A percentile compares a stretch with the other conserved stretches of the same genome.
Conservation (phyloP, 2,888 invertebrate species). For the Drosophila colorata region DNA sequence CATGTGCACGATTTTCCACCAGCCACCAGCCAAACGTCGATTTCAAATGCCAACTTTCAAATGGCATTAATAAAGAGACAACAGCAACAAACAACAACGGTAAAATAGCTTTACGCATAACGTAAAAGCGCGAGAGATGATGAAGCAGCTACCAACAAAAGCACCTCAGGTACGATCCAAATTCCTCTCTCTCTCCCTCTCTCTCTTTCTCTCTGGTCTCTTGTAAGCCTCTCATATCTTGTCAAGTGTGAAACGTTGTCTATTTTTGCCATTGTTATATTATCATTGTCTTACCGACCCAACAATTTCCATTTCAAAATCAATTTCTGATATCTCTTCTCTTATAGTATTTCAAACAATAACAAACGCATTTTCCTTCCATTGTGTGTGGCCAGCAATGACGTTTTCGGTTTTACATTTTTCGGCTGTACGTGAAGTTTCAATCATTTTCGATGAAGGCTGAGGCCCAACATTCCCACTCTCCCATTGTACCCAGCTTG, state of each 20-base stretch:
- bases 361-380: slow-evolving; percentile 43
- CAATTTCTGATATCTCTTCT: slow-evolving; percentile 70
- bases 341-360: slow-evolving; percentile 57
- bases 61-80: slow-evolving; percentile 74
- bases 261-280: slow-evolving; percentile 37
- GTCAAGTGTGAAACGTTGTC: slow-evolving; percentile 68
- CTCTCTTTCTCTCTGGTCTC: slow-evolving; percentile 12
- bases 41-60: slow-evolving; percentile 78
- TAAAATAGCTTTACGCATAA: slow-evolving; percentile 50
- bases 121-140: slow-evolving; percentile 34
- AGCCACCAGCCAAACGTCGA: slow-evolving; percentile 52
- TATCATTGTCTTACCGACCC: slow-evolving; percentile 44
- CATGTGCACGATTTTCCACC: slow-evolving; percentile 79
- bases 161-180: slow-evolving; percentile 21
- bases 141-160: slow-evolving; percentile 54
- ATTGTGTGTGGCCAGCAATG: slow-evolving; percentile 58
- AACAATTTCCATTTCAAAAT: slow-evolving; percentile 61
- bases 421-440: slow-evolving; percentile 32
- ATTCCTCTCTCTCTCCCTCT: slow-evolving; percentile 9
- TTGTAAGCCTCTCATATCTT: slow-evolving; percentile 21
- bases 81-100: slow-evolving; percentile 35
- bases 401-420: slow-evolving; percentile 38
- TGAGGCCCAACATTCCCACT: slow-evolving; percentile 1
- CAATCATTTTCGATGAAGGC: slow-evolving; percentile 41
- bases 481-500: slow-evolving; percentile 13